phyloP scores from a whole-genome alignment of 2,797 vertebrate species.

The Rhinichthys osculus region DNA sequence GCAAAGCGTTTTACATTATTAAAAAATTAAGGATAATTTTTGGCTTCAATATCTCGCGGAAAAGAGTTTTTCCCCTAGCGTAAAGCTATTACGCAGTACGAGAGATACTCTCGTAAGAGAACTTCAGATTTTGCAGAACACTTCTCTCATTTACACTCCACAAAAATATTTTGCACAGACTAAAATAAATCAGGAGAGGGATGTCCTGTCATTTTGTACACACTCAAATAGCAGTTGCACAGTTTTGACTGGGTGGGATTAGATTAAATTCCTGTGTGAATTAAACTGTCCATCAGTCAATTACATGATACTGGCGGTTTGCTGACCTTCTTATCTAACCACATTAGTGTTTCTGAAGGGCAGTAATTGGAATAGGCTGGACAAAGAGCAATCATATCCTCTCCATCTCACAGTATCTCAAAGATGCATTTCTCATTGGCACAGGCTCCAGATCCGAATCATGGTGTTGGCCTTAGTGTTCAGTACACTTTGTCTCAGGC shows the following conservation, averaged over 20 bases:
- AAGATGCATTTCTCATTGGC: constrained; percentile 43
- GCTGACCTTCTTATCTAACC: constrained; percentile 55
- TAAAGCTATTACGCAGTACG: too few species aligned
- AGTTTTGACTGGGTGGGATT: constrained; percentile 55
- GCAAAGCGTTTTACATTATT: too few species aligned
- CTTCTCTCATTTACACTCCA: too few species aligned
- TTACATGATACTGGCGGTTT: constrained; percentile 52
- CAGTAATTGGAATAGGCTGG: constrained; percentile 52
- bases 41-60: too few species aligned
- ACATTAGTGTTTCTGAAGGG: constrained; percentile 51
- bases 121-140: too few species aligned
- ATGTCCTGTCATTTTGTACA: constrained; percentile 26
- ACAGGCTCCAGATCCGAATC: constrained; percentile 31
- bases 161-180: too few species aligned
- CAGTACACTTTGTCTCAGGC: not conserved
- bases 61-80: too few species aligned
- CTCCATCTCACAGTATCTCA: constrained; percentile 41
- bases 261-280: constrained; percentile 60
- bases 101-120: too few species aligned
- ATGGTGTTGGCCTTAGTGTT: not conserved
- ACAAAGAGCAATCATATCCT: constrained; percentile 44
- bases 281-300: constrained; percentile 59
- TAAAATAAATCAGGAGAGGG: not conserved
- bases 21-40: too few species aligned
- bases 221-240: constrained; percentile 6